Conservation (phyloP, 2,113 vertebrate genomes). For the Rousettus leschenaultii region DNA sequence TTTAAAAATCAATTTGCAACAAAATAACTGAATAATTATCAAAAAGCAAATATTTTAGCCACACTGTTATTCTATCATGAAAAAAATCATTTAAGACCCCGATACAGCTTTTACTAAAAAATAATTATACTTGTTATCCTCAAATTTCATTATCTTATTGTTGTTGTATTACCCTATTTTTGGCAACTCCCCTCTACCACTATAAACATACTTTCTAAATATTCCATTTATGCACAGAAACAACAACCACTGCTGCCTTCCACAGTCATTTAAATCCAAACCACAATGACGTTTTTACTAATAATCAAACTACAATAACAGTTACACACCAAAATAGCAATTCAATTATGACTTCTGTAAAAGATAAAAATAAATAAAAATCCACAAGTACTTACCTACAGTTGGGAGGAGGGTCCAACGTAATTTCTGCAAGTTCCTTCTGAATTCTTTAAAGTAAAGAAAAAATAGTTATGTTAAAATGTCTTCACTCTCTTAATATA, state of each 20-base stretch:
- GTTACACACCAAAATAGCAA: not conserved
- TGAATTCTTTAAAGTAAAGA: constrained; percentile 91
- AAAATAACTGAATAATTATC: constrained; percentile 47
- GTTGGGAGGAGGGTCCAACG: constrained; percentile 98
- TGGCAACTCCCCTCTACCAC: not conserved
- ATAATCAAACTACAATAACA: not conserved
- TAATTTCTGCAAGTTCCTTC: constrained; percentile 99
- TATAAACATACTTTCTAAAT: not conserved
- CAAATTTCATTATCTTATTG: not conserved
- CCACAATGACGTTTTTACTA: not conserved
- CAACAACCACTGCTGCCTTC: not conserved
- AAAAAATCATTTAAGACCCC: constrained; percentile 55
- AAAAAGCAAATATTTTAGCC: constrained; percentile 54
- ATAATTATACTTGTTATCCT: constrained; percentile 5
- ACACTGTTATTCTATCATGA: constrained; percentile 52
- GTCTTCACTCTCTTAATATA: not conserved
- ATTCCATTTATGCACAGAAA: constrained; percentile 9
- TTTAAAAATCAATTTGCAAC: constrained; percentile 53
- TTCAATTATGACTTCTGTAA: constrained; percentile 31
- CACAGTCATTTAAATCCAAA: constrained; percentile 15
- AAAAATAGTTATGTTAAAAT: constrained; percentile 67
- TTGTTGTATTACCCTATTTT: constrained; percentile 2
- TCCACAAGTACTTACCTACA: constrained; percentile 92
- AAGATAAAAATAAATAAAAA: constrained; percentile 73
- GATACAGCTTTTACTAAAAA: constrained; percentile 40